Percentiles rank a stretch among this genome's conserved stretches.
Evolutionary conservation across 2,113 vertebrate species (phyloP).

Genomic region (Tonatia bakeri): DNA sequence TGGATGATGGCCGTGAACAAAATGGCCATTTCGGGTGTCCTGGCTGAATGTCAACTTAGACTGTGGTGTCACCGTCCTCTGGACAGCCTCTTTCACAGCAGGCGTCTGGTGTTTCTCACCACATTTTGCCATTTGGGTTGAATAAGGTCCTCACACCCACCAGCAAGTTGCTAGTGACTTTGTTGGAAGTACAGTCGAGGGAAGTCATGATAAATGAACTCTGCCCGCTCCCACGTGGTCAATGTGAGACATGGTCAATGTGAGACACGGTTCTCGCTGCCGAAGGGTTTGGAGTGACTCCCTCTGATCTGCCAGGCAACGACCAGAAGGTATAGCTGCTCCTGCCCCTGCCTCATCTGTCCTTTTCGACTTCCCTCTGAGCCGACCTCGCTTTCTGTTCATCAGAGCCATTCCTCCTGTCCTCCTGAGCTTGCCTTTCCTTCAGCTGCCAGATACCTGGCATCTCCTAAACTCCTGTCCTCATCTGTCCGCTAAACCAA

Average conservation of each 20-base stretch:
- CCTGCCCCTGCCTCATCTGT: neutral
- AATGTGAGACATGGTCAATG: neutral
- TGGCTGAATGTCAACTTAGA: neutral
- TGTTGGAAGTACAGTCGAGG: neutral
- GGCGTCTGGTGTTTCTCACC: neutral
- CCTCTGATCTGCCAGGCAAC: neutral
- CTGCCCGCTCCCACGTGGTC: neutral
- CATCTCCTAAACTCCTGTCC: neutral
- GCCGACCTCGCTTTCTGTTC: neutral
- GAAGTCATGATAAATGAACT: neutral
- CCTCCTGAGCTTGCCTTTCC: neutral
- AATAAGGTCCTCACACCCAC: neutral
- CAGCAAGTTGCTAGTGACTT: neutral
- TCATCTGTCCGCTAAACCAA: neutral
- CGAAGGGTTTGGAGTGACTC: neutral
- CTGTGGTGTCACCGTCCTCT: neutral
- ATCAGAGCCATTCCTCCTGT: rapidly evolving
- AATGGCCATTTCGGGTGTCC: too few species aligned
- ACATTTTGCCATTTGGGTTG: neutral
- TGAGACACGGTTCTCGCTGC: neutral
- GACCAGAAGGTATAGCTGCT: too few species aligned
- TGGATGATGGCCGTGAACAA: neutral
- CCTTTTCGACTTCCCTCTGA: neutral
- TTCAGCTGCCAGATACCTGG: neutral
- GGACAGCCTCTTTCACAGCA: neutral